These are phyloP conservation scores for Hyalella azteca DNA, from an alignment of 2,888 invertebrate genomes.

Conservation along the genomic window DNA sequence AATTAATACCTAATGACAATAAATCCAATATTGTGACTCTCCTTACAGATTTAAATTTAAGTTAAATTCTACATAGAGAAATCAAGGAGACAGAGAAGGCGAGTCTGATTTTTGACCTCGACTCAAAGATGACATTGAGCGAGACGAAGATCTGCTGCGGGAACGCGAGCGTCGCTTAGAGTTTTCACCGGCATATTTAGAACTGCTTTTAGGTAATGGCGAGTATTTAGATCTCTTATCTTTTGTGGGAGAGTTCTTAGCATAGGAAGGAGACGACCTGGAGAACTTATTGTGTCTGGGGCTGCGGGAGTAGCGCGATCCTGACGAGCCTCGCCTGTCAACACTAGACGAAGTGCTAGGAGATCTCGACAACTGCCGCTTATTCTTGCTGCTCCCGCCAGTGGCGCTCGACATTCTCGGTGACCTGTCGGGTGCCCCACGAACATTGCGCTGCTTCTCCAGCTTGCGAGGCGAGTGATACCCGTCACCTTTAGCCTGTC, in stretches of 20 bases:
- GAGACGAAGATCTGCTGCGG: neutral
- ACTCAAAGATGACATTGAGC: constrained; percentile 1
- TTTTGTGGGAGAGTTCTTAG: neutral
- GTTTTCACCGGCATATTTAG: constrained; percentile 1
- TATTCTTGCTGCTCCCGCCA: neutral
- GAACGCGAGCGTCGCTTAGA: neutral
- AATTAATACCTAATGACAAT: too few relatives aligned
- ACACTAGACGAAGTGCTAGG: neutral
- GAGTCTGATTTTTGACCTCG: constrained; percentile 9
- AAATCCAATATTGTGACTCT: too few relatives aligned
- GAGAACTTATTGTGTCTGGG: constrained; percentile 21
- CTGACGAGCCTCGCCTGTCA: neutral
- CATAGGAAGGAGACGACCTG: neutral
- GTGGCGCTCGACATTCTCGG: neutral
- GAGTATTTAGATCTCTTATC: neutral
- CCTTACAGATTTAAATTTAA: too few relatives aligned
- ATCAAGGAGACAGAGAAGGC: constrained; percentile 11
- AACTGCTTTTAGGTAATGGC: neutral
- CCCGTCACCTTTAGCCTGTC: too few relatives aligned
- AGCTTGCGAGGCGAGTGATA: constrained; percentile 1
- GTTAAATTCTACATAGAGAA: neutral
- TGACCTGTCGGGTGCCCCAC: neutral
- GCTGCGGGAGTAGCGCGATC: neutral
- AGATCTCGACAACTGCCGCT: neutral
- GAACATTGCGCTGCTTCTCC: neutral